These are phyloP conservation scores for Clinocottus analis DNA, from an alignment of 2,113 vertebrate genomes.

Conservation along the genomic window DNA sequence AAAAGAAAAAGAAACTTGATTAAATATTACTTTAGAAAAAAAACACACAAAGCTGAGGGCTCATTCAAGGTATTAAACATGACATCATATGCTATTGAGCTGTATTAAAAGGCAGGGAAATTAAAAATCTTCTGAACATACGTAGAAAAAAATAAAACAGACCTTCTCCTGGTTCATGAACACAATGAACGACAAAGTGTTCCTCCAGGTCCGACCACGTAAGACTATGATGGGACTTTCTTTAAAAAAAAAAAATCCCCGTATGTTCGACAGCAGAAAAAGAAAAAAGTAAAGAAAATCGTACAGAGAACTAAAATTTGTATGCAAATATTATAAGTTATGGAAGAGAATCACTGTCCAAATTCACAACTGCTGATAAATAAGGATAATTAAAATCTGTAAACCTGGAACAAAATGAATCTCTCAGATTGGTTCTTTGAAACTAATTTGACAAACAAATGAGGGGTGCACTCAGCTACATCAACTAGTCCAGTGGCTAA, in stretches of 20 bases:
- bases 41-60: slow-evolving; percentile 28
- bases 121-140: slow-evolving; percentile 15
- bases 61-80: slow-evolving; percentile 48
- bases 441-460: not conserved
- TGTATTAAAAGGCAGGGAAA: slow-evolving; percentile 36
- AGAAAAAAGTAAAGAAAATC: not conserved
- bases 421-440: slow-evolving; percentile 4
- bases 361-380: slow-evolving; percentile 4
- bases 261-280: slow-evolving; percentile 9
- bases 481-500: not conserved
- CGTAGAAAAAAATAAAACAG: slow-evolving; percentile 23
- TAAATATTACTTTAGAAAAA: slow-evolving; percentile 15
- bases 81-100: slow-evolving; percentile 26
- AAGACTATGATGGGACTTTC: slow-evolving; percentile 40
- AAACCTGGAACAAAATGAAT: slow-evolving; percentile 32
- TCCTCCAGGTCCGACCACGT: slow-evolving; percentile 15
- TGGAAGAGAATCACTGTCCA: not conserved
- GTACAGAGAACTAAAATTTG: slow-evolving; percentile 10
- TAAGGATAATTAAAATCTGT: not conserved
- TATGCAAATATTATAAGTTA: not conserved
- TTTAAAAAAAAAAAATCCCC: not conserved
- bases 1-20: slow-evolving; percentile 16
- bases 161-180: slow-evolving; percentile 9
- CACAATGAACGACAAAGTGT: slow-evolving; percentile 19
- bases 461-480: not conserved